Evolutionary conservation across 1,140 invertebrate genomes (phyloP), one percentile per base, ranked within the genome.

Genomic region (Adelges cooleyi): DNA sequence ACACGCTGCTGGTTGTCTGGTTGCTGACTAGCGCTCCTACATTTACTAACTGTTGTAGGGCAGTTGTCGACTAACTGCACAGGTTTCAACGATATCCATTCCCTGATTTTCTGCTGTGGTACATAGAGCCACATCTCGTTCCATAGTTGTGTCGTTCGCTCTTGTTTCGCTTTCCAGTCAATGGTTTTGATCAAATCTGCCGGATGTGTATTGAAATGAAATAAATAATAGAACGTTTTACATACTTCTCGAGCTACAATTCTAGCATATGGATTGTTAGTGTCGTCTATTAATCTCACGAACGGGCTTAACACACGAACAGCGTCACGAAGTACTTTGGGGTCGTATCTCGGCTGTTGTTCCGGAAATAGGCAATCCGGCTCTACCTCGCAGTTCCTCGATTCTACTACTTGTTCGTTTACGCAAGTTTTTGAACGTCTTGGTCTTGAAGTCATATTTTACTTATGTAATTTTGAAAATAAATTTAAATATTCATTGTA

Each of bases 181-280:
- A 56, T 10, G 3, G 53, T 25, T 42, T 44, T 56, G 3, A 44
- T 44, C 18, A 44, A 4, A 11, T 56, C 53, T 11, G 3, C 10
- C 3, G 36, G 53, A 27, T 56, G 38, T 10, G 6, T 25, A 44
- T 25, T 20, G 27, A 22, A 22, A 18, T 56, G 40, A 20, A 56
- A 44, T 4, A 56, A 25, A 56, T 17, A 38, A 25, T 44, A 56
- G 27, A 44, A 56, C 10, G 53, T 56, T 27, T 56, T 56, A 4
- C 53, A 44, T 27, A 44, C n/a, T 11, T 56, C 53, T 44, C 23
- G 36, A 6, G 53, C 38, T 56, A 56, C 38, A 18, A 56, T 25
- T 44, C 53, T 44, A 4, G 53, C 53, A 20, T 42, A 56, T 1
- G 53, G 53, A 44, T 56, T 56, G 18, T 42, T 56, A 44, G 53